Evolutionary conservation across 2,888 invertebrate species (phyloP), one percentile per base, ranked within the genome.

Genomic region (Trissoscelio sp.): DNA sequence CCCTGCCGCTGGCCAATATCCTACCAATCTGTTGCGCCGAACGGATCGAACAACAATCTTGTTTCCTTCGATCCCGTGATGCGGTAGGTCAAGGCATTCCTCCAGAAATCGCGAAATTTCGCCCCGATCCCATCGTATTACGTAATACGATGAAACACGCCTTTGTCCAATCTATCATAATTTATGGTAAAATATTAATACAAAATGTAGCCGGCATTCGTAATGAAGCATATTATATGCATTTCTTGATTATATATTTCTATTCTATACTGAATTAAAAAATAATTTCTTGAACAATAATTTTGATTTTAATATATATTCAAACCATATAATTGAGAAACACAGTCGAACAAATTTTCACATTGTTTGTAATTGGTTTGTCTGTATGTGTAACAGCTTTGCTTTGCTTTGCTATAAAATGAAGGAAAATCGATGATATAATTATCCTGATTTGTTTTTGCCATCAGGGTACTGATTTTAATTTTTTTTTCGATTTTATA

Each of bases 1-100:
- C 83, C 83, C 81, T 77, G 78, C 81, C 79, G 81, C 77, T 69
- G 57, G 69, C 80, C 83, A 80, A n/a, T n/a, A 83, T 80, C 80
- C 80, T 83, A 74, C 83, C 83, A 79, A 83, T 81, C 79, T 83
- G 69, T 83, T 81, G 78, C 78, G 66, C 57, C 72, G 57, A 67
- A 62, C 24, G 48, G 42, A 64, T 75, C 66, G 57, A 81, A 67
- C 73, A 78, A 51, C 77, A 62, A 77, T 67, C 67, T 79, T 58
- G 81, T 67, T 80, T 69, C 55, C 31, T 72, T 58, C 39, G 66
- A 24, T 20, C 53, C 9, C 7, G 37, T 78, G 39, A 69, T 82
- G 79, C 82, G 79, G 82, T 82, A 82, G 79, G 79, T 82, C 82
- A 79, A 72, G 79, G 72, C 22, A 53, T 70, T 78, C 57, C 37